These are phyloP conservation scores for Mamestra configurata DNA, from an alignment of 1,140 invertebrate genomes.

Conservation along the genomic window DNA sequence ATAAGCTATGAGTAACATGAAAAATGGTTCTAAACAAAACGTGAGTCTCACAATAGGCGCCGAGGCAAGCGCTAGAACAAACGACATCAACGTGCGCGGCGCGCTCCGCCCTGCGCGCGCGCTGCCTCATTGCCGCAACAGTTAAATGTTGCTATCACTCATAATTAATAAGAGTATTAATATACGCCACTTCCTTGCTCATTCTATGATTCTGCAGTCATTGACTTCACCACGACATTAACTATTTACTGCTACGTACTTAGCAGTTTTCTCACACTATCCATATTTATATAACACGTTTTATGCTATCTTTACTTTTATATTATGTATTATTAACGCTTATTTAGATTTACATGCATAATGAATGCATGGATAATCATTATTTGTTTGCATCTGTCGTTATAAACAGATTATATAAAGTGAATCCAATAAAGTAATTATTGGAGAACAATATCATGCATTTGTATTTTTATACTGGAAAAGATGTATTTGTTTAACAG, in stretches of 20 bases:
- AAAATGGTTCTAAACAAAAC: conserved; percentile 26
- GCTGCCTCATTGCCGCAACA: conserved; percentile 52
- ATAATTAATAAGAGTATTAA: conserved; percentile 49
- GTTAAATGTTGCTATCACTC: conserved; percentile 44
- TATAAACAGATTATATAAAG: neutral
- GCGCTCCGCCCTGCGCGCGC: conserved; percentile 49
- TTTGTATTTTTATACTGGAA: neutral
- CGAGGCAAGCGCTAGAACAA: conserved; percentile 62
- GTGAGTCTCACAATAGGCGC: neutral
- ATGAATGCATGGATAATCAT: neutral
- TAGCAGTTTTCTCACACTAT: conserved; percentile 11
- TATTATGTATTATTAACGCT: neutral
- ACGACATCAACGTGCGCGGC: conserved; percentile 78
- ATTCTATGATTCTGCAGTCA: conserved; percentile 38
- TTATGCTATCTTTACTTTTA: neutral
- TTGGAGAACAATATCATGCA: too few relatives aligned
- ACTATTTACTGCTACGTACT: conserved; percentile 29
- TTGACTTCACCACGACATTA: conserved; percentile 13
- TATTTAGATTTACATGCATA: conserved; percentile 8
- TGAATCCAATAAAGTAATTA: neutral
- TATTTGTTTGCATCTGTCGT: neutral
- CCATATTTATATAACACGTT: neutral
- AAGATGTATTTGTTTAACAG: neutral
- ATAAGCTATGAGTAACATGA: conserved; percentile 23
- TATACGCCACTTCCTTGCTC: conserved; percentile 38